Evolutionary conservation across 2,888 invertebrate species (phyloP), one percentile per base, ranked within the genome.

Genomic region (Tethea ocularis): DNA sequence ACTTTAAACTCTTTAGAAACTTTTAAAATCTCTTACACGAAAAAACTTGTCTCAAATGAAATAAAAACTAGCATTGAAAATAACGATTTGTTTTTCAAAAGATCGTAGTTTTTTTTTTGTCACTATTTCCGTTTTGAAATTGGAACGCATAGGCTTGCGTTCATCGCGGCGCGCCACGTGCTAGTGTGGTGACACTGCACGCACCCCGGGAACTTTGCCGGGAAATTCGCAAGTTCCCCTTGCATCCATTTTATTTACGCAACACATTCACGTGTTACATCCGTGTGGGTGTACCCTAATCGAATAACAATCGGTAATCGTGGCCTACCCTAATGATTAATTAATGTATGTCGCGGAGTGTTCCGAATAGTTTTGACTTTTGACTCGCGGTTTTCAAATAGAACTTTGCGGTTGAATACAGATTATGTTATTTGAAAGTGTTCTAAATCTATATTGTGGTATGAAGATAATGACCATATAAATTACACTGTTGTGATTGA

Each of bases 131-230:
- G 69, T 75, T 85, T 82, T 68, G 72, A 74, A 80, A 72, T 77
- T 70, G 66, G 82, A 85, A 81, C 87, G 89, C 86, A 82, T 84
- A 87, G 83, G 86, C 88, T 71, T 85, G 90, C 89, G 89, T 77
- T 82, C 90, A 69, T 78, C 88, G 86, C 91, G 90, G 75, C 89
- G 86, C 77, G 85, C 77, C 86, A 88, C 87, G 87, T 91, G 87
- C 73, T 89, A 88, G 86, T 92, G 91, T 82, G 83, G 87, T 78
- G 82, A 84, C 84, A 84, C 64, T 84, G 86, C 87, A 88, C 80
- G 80, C 83, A 81, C 78, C 80, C 79, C 81, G 83, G 88, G 84
- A 90, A 90, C 88, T 85, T 86, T 84, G 83, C 84, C 36, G 56
- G 56, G 36, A 57, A 52, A 51, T 36, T 36, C 36, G 13, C 33